These are phyloP conservation scores for Calameuta filiformis DNA, from an alignment of 2,888 invertebrate species.

Conservation along the genomic window DNA sequence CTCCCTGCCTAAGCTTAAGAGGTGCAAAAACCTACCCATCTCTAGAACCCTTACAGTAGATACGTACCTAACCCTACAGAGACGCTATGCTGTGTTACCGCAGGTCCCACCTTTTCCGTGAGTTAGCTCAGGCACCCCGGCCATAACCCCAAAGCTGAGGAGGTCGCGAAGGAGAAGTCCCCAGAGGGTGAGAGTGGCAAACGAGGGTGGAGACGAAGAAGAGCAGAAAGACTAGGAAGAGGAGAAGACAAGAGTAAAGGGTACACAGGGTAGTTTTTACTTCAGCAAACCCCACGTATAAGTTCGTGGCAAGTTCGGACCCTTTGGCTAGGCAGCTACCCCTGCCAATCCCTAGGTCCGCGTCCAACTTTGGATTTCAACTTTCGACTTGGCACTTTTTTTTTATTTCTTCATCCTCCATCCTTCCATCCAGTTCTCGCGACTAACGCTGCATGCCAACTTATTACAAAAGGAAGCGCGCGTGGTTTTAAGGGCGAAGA, in stretches of 20 bases:
- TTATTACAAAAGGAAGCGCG: slow-evolving; percentile 38
- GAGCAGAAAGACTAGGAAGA: not conserved
- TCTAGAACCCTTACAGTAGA: not conserved
- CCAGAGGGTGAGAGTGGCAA: not conserved
- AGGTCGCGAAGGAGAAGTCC: not conserved
- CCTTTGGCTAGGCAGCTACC: not conserved
- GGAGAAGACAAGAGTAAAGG: not conserved
- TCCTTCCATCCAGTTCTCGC: not conserved
- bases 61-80: not conserved
- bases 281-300: not conserved
- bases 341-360: not conserved
- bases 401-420: not conserved
- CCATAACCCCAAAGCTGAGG: not conserved
- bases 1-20: not conserved
- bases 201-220: not conserved
- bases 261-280: not conserved
- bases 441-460: slow-evolving; percentile 26
- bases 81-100: not conserved
- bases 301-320: not conserved
- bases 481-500: slow-evolving; percentile 36
- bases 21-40: not conserved
- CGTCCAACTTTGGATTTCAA: not conserved
- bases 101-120: not conserved
- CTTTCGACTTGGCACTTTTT: not conserved
- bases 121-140: not conserved